phyloP scores from a whole-genome alignment of 2,797 vertebrate species.

The Phoebastria nigripes region DNA sequence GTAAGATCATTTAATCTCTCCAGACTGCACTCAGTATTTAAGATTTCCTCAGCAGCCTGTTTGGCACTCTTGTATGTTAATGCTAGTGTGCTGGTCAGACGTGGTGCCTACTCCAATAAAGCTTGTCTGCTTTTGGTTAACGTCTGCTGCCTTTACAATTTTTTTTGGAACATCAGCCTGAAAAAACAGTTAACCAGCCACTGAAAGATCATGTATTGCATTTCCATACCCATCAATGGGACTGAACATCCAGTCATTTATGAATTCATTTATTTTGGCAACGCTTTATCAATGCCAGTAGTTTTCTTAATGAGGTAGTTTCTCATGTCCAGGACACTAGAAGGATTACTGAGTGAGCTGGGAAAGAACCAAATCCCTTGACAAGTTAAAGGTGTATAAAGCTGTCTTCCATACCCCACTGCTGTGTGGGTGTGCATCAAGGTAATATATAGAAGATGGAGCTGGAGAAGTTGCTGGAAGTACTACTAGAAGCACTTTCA shows the following conservation, averaged over 20 bases:
- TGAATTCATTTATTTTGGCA: background rate
- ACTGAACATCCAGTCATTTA: background rate
- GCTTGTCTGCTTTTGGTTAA: background rate
- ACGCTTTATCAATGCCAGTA: background rate
- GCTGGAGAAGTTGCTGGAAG: background rate
- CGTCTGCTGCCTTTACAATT: background rate
- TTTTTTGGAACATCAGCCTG: background rate
- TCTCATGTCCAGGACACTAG: background rate
- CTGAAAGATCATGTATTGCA: background rate
- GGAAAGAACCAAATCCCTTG: background rate
- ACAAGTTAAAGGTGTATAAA: background rate
- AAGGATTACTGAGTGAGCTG: background rate
- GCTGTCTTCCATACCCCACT: background rate
- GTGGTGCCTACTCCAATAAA: background rate
- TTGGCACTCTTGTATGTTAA: background rate
- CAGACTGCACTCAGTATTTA: background rate
- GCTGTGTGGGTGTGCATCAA: background rate
- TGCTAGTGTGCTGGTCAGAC: background rate
- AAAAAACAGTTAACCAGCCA: background rate
- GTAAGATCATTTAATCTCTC: background rate
- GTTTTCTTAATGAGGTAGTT: background rate
- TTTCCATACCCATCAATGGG: background rate
- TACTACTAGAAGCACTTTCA: background rate
- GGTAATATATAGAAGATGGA: background rate
- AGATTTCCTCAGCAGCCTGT: background rate